These are phyloP conservation scores for Ciconia stormi DNA, from an alignment of 2,113 vertebrate genomes.

Conservation along the genomic window DNA sequence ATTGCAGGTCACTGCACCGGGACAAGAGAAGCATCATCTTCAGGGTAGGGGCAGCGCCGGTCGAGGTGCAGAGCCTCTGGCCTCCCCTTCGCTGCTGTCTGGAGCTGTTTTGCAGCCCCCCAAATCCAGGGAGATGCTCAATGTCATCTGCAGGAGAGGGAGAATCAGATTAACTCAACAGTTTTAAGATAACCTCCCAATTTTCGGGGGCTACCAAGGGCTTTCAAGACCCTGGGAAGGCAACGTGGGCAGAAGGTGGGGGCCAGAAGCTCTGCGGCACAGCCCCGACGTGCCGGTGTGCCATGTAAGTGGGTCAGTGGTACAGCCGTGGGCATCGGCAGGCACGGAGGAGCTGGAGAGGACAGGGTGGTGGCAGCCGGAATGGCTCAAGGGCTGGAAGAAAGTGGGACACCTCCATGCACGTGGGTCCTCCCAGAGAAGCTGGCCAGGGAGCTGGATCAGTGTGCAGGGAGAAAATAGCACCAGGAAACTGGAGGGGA, in stretches of 20 bases:
- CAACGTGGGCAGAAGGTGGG: background rate
- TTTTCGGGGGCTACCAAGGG: background rate
- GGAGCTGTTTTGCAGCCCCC: background rate
- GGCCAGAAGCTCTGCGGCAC: background rate
- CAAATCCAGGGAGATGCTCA: background rate
- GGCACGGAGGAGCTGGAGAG: conserved; percentile 7
- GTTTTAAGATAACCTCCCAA: background rate
- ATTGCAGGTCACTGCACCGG: background rate
- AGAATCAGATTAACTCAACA: background rate
- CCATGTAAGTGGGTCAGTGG: conserved; percentile 42
- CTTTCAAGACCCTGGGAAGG: background rate
- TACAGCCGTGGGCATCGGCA: background rate
- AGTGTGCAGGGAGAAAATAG: background rate
- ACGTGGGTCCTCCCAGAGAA: conserved; percentile 12
- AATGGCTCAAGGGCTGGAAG: conserved; percentile 40
- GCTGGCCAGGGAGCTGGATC: background rate
- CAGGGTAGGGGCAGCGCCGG: background rate
- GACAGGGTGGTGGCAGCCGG: background rate
- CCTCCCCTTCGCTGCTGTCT: background rate
- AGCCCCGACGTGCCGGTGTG: background rate
- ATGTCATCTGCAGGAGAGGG: background rate
- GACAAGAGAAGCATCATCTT: background rate
- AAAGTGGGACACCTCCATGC: conserved; percentile 32
- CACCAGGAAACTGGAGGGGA: background rate
- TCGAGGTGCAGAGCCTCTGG: background rate